Evolutionary conservation across 2,888 invertebrate species (phyloP), one percentile per base, ranked within the genome.

Genomic region (Lasioglossum pauxillum): DNA sequence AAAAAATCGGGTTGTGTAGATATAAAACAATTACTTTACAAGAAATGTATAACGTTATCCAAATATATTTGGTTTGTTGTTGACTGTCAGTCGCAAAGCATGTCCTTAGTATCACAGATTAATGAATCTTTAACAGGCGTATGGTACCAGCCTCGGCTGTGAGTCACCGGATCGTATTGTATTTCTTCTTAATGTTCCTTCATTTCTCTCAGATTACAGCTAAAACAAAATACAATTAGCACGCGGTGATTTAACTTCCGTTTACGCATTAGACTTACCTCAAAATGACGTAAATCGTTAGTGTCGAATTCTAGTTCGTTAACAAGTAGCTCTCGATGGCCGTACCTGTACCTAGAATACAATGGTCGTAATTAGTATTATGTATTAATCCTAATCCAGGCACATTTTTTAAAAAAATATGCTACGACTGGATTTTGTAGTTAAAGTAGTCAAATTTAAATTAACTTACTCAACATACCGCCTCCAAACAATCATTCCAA

Each of bases 281-380:
- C 95, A 90, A 95, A 96, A 88, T 96, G 94, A 78, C 93, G 95
- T 85, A 95, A 92, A 88, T 95, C 95, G 81, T 94, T 95, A 19
- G 94, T 93, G 80, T 95, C 95, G 72, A 95, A 95, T 83, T 95
- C 95, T 79, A 95, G 94, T 82, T 95, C 95, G 79, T 96, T 95
- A 44, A 96, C 95, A 14, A 96, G 93, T 86, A 96, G 91, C 82
- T 96, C 95, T 23, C 95, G 93, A 89, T 95, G 96, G 80, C 95
- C 94, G 72, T 95, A 95, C 84, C 95, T 95, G 89, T 86, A 95
- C 90, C 93, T 94, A 77, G 44, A 81, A 86, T 23, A 72, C 19
- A 19, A 49, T 46, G 46, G 19, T 44, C 44, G 14, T 44, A 14
- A 44, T 14, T 14, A 12, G 14, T 0, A 14, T 44, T 12, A 44